A percentile compares a stretch with the other conserved stretches of the same genome.
phyloP scores from a whole-genome alignment of 2,888 invertebrate species.

The Glaucopsyche alexis region DNA sequence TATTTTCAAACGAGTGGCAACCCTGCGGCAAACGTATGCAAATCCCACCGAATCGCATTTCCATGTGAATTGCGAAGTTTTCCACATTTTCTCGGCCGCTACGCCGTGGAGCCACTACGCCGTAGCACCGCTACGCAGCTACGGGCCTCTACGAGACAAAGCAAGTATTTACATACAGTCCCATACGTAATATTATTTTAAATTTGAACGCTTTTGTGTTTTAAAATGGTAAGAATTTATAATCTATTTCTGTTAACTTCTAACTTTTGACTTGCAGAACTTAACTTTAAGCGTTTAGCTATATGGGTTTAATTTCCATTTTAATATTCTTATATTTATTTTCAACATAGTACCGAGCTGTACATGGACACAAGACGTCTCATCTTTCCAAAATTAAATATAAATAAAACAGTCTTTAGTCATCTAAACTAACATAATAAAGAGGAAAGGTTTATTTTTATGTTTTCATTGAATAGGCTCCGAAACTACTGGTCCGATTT shows the following conservation, averaged over 20 bases:
- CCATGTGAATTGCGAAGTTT: conserved; percentile 43
- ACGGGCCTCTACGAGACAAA: conserved; percentile 22
- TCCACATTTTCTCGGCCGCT: conserved; percentile 37
- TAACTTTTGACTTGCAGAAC: not conserved
- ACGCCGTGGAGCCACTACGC: conserved; percentile 35
- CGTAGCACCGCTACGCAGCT: conserved; percentile 21
- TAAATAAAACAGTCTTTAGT: too few species aligned
- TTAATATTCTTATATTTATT: too few species aligned
- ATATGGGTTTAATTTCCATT: not conserved
- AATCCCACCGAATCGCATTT: conserved; percentile 41
- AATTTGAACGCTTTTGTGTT: not conserved
- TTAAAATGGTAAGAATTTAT: conserved; percentile 42
- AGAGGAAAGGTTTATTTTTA: too few species aligned
- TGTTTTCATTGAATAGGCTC: too few species aligned
- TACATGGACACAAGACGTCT: too few species aligned
- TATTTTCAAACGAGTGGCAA: not conserved
- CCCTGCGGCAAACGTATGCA: conserved; percentile 38
- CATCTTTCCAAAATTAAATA: too few species aligned
- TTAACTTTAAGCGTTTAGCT: not conserved
- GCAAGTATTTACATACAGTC: conserved; percentile 2
- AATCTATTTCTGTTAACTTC: conserved; percentile 3
- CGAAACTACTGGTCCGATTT: too few species aligned
- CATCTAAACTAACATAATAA: too few species aligned
- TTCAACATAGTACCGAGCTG: too few species aligned
- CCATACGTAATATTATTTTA: conserved; percentile 22